Base-by-base conservation (phyloP, 2,797 vertebrate genomes). In the Pristis pectinata region DNA sequence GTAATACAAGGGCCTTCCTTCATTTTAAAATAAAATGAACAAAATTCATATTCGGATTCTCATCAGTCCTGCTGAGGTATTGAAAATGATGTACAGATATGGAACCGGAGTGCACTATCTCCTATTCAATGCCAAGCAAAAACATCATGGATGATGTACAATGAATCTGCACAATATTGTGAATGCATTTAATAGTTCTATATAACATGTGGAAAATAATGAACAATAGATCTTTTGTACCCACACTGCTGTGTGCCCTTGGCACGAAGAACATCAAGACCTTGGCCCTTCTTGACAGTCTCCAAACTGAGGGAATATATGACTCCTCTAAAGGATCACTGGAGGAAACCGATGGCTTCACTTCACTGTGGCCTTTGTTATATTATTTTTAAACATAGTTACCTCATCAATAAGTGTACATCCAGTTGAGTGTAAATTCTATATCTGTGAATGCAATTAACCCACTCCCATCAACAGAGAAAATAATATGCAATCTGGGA, bases 381-480 rank as follows among this genome's bases (percentile, higher is more conserved):
- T 41, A 41, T 41, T 41, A 41, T 79, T 41, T 59, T 67, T 67
- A 37, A 64, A 24, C 8, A 13, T 24, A 91, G n/a, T 91, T 34
- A 10, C n/a, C 87, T 41, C 59, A 41, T 37, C 61, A 37, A 56
- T 53, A 67, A 10, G n/a, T 91, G 9, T 7, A 13, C 59, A 91
- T 91, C 7, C 37, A 37, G n/a, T 67, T 91, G n/a, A 24, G 17
- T 41, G 61, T 41, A 41, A 37, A 91, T 61, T 41, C 77, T 77
- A n/a, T n/a, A 77, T n/a, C 59, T 67, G 61, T 67, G 87, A 91
- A 24, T 91, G 37, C 87, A 91, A 91, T 91, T 91, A 91, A 91
- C 87, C 37, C n/a, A 91, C 61, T 91, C n/a, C 19, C 59, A 64
- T 67, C 61, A 89, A 1, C 19, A 37, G 59, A 67, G 22, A 37